Base-by-base conservation (phyloP, 1,140 invertebrate genomes). In the Bombus haemorrhoidalis region DNA sequence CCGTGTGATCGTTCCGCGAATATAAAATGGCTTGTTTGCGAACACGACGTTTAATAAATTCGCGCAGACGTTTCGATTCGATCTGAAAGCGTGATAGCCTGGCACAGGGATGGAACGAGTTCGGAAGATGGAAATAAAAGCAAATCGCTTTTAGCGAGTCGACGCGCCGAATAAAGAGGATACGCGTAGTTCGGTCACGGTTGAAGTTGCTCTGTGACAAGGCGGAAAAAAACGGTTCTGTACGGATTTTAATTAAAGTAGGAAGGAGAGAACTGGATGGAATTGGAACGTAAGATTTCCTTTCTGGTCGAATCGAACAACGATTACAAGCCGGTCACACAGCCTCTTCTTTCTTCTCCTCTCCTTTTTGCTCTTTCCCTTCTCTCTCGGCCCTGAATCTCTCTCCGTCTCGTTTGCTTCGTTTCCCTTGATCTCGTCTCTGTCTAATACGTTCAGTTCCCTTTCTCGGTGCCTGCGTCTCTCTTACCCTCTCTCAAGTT, bases 231-330 rank as follows among this genome's bases (percentile, higher is more conserved):
- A 80, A 69, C 81, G 73, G 53, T 89, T 62, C 57, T 81, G 73
- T 85, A 78, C 68, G 75, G 89, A 85, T 92, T 92, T 92, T 92
- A 91, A 92, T 92, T 92, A 90, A 91, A 91, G 66, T 77, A 84
- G 77, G 62, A 86, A 86, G 79, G 71, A 87, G 69, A 62, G 79
- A 76, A 83, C n/a, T 22, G 75, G 75, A 34, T 69, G 71, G 76
- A 91, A 90, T 91, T 89, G 86, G 88, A 86, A 89, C 86, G 84
- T 87, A 74, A 77, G 76, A 85, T 88, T 86, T 87, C 81, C 86
- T 90, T 86, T 91, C 84, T 92, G 82, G 87, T 86, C 87, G 87
- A 82, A 90, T 84, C 79, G 82, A 73, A 85, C 69, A 90, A 84
- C 88, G 87, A 89, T 89, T 83, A 83, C 85, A 66, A 53, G 34